phyloP scores from a whole-genome alignment of 2,888 invertebrate genomes.

The Chouioia cunea region DNA sequence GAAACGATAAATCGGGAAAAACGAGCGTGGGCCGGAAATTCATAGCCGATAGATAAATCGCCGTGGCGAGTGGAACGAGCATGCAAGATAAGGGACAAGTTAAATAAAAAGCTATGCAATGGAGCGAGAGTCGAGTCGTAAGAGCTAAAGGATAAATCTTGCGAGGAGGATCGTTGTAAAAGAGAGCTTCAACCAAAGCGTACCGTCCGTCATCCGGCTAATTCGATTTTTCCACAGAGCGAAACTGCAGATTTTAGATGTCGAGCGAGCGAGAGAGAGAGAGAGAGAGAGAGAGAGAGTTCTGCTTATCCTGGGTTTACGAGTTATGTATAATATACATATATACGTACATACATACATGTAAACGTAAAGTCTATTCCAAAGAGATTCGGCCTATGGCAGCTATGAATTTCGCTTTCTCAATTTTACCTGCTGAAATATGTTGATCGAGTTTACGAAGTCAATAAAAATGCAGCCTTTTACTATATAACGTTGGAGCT shows the following conservation, averaged over 20 bases:
- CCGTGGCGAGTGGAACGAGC: conserved; percentile 22
- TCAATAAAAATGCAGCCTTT: conserved; percentile 22
- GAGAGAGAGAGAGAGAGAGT: neutral
- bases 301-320: neutral
- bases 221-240: conserved; percentile 15
- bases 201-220: conserved; percentile 11
- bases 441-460: conserved; percentile 19
- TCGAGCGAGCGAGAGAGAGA: neutral
- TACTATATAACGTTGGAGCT: too few species aligned
- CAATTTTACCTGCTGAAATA: conserved; percentile 9
- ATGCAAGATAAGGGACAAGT: conserved; percentile 6
- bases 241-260: neutral
- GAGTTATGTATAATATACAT: conserved; percentile 22
- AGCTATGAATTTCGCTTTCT: neutral
- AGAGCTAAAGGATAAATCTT: conserved; percentile 19
- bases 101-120: conserved; percentile 4
- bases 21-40: conserved; percentile 35
- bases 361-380: too few species aligned
- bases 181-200: neutral
- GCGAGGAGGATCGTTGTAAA: neutral
- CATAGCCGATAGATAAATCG: conserved; percentile 40
- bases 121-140: conserved; percentile 5
- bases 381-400: too few species aligned
- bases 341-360: neutral
- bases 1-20: too few species aligned